Percentiles rank a stretch among this genome's conserved stretches.
These are phyloP conservation scores for Delia radicum DNA, from an alignment of 1,140 invertebrate species.

Conservation along the genomic window DNA sequence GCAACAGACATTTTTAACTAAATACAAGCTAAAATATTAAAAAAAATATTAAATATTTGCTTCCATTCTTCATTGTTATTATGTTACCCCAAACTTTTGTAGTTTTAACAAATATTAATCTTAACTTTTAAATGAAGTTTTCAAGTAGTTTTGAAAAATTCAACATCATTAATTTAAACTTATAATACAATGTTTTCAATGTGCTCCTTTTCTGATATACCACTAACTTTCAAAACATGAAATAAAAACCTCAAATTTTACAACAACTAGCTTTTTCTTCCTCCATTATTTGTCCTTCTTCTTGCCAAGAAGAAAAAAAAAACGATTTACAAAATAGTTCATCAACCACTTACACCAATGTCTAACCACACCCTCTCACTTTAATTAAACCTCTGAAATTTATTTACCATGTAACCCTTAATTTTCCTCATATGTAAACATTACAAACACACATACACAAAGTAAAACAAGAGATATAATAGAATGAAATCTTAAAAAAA, in stretches of 20 bases:
- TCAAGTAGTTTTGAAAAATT: not conserved
- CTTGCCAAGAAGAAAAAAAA: not conserved
- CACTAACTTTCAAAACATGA: not conserved
- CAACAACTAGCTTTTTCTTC: not conserved
- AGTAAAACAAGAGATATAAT: not conserved
- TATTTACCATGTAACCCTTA: constrained; percentile 23
- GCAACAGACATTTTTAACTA: not conserved
- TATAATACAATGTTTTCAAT: not conserved
- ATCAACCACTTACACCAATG: not conserved
- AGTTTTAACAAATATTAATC: not conserved
- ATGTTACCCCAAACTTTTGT: not conserved
- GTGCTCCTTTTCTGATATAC: not conserved
- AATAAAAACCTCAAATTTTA: not conserved
- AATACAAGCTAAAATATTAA: not conserved
- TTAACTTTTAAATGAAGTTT: not conserved
- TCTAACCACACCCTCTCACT: not conserved
- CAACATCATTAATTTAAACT: not conserved
- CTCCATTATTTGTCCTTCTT: not conserved
- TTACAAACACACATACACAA: not conserved
- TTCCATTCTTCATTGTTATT: not conserved
- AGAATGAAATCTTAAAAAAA: not conserved
- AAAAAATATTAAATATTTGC: not conserved
- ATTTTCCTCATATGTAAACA: constrained; percentile 18
- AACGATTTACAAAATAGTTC: constrained; percentile 18
- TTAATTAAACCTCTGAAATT: constrained; percentile 19